Conservation (phyloP, 2,888 invertebrate genomes). For the Synanthedon andrenaeformis region DNA sequence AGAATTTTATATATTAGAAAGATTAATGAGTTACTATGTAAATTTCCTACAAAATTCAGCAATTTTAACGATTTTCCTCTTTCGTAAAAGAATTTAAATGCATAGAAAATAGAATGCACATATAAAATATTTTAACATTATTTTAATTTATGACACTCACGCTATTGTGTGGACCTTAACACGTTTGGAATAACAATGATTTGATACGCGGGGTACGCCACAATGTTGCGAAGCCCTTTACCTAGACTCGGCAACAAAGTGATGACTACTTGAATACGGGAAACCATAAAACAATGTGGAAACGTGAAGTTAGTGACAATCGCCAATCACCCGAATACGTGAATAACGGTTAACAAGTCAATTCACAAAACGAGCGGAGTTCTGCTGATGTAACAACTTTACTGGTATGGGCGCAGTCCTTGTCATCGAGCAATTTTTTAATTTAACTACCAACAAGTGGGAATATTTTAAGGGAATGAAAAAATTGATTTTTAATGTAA, state of each 20-base stretch:
- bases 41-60: not conserved
- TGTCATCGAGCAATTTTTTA: not conserved
- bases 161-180: conserved; percentile 9
- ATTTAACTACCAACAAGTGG: too few relatives aligned
- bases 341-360: conserved; percentile 11
- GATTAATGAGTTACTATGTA: too few relatives aligned
- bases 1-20: too few relatives aligned
- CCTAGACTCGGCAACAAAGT: conserved; percentile 26
- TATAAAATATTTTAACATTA: too few relatives aligned
- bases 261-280: conserved; percentile 20
- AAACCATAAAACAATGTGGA: conserved; percentile 34
- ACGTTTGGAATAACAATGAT: conserved; percentile 27
- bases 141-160: too few relatives aligned
- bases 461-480: too few relatives aligned
- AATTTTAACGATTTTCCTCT: not conserved
- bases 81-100: not conserved
- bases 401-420: not conserved
- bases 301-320: conserved; percentile 26
- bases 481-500: too few relatives aligned
- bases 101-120: not conserved
- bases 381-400: conserved; percentile 4
- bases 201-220: conserved; percentile 14
- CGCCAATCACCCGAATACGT: conserved; percentile 4
- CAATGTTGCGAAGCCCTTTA: conserved; percentile 22
- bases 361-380: conserved; percentile 10